A percentile compares a stretch with the other conserved stretches of the same genome.
phyloP scores from a whole-genome alignment of 1,140 invertebrate species.

The Cecropterus lyciades region DNA sequence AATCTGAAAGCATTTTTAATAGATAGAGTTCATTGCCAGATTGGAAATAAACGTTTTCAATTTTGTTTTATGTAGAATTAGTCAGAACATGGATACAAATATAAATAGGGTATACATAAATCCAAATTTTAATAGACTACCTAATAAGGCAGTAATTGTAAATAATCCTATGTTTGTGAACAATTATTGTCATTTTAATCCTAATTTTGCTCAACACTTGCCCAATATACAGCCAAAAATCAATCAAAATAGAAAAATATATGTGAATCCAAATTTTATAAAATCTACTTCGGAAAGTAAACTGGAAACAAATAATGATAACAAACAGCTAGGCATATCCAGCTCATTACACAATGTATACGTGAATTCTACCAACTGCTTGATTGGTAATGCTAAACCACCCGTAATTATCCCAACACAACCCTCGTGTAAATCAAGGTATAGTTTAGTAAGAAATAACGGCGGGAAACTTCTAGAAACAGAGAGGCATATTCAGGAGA shows the following conservation, averaged over 20 bases:
- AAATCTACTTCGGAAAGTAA: constrained; percentile 22
- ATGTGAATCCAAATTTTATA: constrained; percentile 74
- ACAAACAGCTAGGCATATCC: neutral
- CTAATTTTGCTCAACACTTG: constrained; percentile 43
- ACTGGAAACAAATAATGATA: constrained; percentile 21
- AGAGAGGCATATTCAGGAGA: neutral
- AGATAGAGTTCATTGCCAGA: constrained; percentile 64
- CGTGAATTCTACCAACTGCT: neutral
- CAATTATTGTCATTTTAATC: constrained; percentile 53
- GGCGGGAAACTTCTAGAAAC: constrained; percentile 11
- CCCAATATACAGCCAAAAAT: constrained; percentile 20
- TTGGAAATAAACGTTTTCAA: constrained; percentile 71
- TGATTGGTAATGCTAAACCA: constrained; percentile 9
- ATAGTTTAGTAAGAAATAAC: constrained; percentile 56
- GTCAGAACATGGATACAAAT: constrained; percentile 42
- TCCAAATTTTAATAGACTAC: constrained; percentile 65
- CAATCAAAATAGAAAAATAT: constrained; percentile 57
- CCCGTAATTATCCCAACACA: constrained; percentile 4
- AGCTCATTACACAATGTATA: neutral
- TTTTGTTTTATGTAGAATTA: constrained; percentile 39
- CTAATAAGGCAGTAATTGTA: constrained; percentile 27
- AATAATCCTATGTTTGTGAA: constrained; percentile 5
- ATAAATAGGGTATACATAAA: constrained; percentile 68
- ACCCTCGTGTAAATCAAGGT: constrained; percentile 41
- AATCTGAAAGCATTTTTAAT: constrained; percentile 45